Conservation (phyloP, 2,113 vertebrate species). For the Ifrita kowaldi region DNA sequence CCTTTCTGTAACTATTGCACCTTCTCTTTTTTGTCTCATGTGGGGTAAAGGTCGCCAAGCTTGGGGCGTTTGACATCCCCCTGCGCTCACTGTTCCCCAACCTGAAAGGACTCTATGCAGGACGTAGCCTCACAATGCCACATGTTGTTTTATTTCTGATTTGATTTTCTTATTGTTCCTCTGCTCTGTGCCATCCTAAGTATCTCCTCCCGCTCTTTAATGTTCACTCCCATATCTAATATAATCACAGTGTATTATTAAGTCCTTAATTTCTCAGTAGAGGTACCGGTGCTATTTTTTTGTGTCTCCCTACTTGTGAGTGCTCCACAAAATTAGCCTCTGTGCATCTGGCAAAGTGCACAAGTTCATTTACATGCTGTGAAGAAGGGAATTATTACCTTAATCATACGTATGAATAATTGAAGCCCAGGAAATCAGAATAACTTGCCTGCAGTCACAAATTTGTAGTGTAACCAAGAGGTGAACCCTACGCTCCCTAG, state of each 20-base stretch:
- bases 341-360: neutral
- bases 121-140: neutral
- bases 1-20: neutral
- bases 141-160: neutral
- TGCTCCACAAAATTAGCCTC: neutral
- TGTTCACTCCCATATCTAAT: neutral
- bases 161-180: neutral
- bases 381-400: slow-evolving; percentile 42
- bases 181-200: neutral
- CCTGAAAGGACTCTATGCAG: neutral
- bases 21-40: neutral
- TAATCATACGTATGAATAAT: slow-evolving; percentile 29
- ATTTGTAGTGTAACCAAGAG: neutral
- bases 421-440: slow-evolving; percentile 30
- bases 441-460: slow-evolving; percentile 36
- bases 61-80: neutral
- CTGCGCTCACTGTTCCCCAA: fast-evolving
- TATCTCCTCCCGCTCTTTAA: neutral
- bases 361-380: slow-evolving; percentile 21
- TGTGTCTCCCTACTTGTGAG: neutral
- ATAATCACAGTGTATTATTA: slow-evolving; percentile 28
- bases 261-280: slow-evolving; percentile 28
- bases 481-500: neutral
- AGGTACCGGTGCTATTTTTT: neutral
- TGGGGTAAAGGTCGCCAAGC: neutral